Percentiles rank a stretch among this genome's conserved stretches.
phyloP scores from a whole-genome alignment of 2,797 vertebrate species.

The Odontamblyopus lacepedii region DNA sequence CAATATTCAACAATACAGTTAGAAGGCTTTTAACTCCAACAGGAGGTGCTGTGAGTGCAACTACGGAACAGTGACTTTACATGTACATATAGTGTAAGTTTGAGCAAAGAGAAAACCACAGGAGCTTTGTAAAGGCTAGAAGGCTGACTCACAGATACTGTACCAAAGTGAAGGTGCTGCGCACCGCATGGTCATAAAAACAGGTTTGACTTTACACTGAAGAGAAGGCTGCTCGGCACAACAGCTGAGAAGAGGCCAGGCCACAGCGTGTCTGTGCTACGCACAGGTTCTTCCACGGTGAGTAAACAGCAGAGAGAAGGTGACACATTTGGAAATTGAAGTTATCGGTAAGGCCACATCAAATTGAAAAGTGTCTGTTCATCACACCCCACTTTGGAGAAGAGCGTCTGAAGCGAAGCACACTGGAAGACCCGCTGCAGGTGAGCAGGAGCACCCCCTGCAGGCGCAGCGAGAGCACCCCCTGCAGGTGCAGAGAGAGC shows the following conservation, averaged over 20 bases:
- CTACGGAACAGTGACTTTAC: slow-evolving; percentile 58
- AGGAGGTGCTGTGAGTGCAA: slow-evolving; percentile 62
- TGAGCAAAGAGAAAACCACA: slow-evolving; percentile 53
- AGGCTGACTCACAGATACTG: slow-evolving; percentile 57
- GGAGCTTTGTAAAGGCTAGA: slow-evolving; percentile 24
- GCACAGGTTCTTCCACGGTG: slow-evolving; percentile 54
- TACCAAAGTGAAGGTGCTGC: slow-evolving; percentile 53
- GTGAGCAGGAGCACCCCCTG: slow-evolving; percentile 27
- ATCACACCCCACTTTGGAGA: slow-evolving; percentile 24
- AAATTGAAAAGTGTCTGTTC: slow-evolving; percentile 71
- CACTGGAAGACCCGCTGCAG: slow-evolving; percentile 64
- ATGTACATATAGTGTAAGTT: slow-evolving; percentile 39
- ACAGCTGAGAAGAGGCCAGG: slow-evolving; percentile 42
- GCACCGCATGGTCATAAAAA: slow-evolving; percentile 40
- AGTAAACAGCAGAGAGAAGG: slow-evolving; percentile 61
- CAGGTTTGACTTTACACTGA: slow-evolving; percentile 41
- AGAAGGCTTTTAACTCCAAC: slow-evolving; percentile 72
- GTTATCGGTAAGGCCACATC: slow-evolving; percentile 82
- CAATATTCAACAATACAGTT: slow-evolving; percentile 63
- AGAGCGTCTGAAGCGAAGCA: slow-evolving; percentile 53
- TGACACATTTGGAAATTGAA: slow-evolving; percentile 46
- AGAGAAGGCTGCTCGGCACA: slow-evolving; percentile 57
- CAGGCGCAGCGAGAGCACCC: slow-evolving; percentile 24
- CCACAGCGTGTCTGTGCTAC: slow-evolving; percentile 50
- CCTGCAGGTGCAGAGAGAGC: slow-evolving; percentile 23